These are phyloP conservation scores for Platysteira castanea DNA, from an alignment of 2,113 vertebrate species.

Conservation along the genomic window DNA sequence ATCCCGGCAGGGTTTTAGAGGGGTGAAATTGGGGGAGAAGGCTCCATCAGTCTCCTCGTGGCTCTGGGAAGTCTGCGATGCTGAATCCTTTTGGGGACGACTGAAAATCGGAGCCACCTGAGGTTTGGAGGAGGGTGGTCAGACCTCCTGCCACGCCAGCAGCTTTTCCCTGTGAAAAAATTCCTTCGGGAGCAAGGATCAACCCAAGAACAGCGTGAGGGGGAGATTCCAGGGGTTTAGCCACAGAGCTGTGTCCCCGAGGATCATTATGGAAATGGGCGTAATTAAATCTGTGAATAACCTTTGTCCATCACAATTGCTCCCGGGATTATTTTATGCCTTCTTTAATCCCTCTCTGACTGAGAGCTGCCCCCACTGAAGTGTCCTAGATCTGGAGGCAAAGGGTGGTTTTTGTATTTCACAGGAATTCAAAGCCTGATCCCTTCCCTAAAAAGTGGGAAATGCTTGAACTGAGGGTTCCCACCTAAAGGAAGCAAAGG, in stretches of 20 bases:
- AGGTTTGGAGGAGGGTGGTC: not conserved
- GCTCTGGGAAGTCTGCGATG: not conserved
- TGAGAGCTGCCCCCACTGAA: not conserved
- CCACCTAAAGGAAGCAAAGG: not conserved
- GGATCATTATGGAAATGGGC: not conserved
- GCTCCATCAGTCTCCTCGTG: accelerated
- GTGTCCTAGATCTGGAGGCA: not conserved
- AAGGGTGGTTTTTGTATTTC: not conserved
- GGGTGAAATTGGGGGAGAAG: not conserved
- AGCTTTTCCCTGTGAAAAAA: not conserved
- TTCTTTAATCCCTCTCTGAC: not conserved
- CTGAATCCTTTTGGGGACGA: accelerated
- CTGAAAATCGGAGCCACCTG: not conserved
- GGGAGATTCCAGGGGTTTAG: not conserved
- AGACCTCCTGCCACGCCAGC: not conserved
- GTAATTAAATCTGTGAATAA: not conserved
- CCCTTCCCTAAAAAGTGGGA: not conserved
- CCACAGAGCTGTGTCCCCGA: accelerated
- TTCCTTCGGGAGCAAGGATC: not conserved
- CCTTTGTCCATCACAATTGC: not conserved
- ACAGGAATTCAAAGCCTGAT: not conserved
- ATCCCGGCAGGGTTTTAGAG: not conserved
- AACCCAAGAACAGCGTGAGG: accelerated
- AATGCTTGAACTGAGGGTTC: not conserved
- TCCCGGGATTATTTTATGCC: not conserved